phyloP scores from a whole-genome alignment of 2,888 invertebrate species.

The Xanthia icteritia region DNA sequence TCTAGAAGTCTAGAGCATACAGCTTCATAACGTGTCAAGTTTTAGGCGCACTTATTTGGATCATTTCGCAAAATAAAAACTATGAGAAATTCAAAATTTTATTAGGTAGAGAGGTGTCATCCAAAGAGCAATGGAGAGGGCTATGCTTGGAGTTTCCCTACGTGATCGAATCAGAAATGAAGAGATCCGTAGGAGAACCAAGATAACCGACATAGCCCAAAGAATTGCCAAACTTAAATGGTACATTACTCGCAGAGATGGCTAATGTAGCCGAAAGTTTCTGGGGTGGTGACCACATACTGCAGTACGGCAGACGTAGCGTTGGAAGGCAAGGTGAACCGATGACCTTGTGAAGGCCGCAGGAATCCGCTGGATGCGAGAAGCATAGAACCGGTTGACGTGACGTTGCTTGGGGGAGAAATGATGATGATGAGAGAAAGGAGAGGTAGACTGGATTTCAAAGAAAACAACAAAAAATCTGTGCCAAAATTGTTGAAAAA shows the following conservation, averaged over 20 bases:
- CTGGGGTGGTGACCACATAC: too few species aligned
- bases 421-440: background rate
- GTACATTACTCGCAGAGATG: too few species aligned
- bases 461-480: background rate
- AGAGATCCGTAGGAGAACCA: too few species aligned
- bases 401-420: background rate
- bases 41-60: background rate
- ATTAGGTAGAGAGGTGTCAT: too few species aligned
- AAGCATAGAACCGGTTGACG: background rate
- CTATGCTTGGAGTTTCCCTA: background rate
- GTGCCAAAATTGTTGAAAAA: background rate
- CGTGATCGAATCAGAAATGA: background rate
- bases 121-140: background rate
- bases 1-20: background rate
- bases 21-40: conserved; percentile 16
- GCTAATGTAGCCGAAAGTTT: too few species aligned
- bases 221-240: too few species aligned
- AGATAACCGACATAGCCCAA: too few species aligned
- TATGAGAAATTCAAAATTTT: background rate
- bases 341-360: too few species aligned
- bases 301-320: too few species aligned
- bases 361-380: too few species aligned
- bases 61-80: too few species aligned
- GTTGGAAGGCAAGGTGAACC: too few species aligned
- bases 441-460: background rate